Percentiles rank a stretch among this genome's conserved stretches.
Evolutionary conservation across 2,797 vertebrate species (phyloP).

Genomic region (Nothura maculosa): DNA sequence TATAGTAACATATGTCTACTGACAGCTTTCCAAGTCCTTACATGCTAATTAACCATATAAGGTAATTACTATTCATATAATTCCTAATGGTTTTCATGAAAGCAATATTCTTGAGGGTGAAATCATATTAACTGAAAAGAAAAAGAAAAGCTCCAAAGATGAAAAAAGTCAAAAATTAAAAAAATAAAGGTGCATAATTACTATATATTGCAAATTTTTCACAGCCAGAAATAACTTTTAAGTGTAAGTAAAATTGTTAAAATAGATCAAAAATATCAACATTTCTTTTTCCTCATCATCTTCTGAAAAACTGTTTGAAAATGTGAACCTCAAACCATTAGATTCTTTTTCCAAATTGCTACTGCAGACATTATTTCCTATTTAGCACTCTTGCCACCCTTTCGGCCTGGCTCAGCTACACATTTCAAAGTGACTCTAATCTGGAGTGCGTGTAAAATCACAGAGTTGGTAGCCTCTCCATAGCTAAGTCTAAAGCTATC

Average conservation of each 20-base stretch:
- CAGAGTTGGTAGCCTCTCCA: neutral
- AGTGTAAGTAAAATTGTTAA: neutral
- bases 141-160: rapidly evolving
- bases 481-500: neutral
- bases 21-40: neutral
- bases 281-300: neutral
- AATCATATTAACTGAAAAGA: neutral
- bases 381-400: neutral
- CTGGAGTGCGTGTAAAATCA: neutral
- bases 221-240: neutral
- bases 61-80: neutral
- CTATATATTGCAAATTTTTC: neutral
- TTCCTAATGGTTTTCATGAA: neutral
- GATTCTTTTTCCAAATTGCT: neutral
- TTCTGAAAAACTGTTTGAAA: neutral
- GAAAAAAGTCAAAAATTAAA: neutral
- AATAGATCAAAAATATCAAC: neutral
- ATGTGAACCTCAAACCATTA: neutral
- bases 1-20: neutral
- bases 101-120: neutral
- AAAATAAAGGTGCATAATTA: neutral
- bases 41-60: neutral
- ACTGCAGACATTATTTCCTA: neutral
- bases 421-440: neutral
- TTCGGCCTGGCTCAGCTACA: neutral